Evolutionary conservation across 2,888 invertebrate species (phyloP).

Genomic region (Neocrepidodera transversa): DNA sequence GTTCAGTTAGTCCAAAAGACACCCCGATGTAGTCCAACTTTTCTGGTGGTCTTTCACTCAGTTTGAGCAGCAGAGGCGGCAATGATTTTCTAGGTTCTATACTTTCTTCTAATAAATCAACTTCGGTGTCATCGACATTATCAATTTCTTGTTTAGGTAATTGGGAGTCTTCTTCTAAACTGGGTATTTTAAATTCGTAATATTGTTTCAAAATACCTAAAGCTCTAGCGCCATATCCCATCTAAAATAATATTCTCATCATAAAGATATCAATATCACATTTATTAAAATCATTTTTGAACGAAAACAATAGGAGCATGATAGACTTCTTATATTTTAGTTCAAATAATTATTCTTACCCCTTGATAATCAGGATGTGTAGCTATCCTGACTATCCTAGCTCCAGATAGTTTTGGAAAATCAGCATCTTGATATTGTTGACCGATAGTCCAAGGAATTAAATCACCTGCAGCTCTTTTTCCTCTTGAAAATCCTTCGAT

Average conservation of each 20-base stretch:
- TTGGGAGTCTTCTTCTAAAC: constrained; percentile 67
- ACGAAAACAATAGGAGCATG: too few species aligned
- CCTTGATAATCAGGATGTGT: constrained; percentile 97
- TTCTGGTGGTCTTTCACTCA: constrained; percentile 86
- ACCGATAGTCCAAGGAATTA: constrained; percentile 98
- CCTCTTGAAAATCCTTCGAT: constrained; percentile 83
- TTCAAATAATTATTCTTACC: constrained; percentile 60
- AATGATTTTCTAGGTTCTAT: constrained; percentile 81
- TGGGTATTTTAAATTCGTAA: constrained; percentile 82
- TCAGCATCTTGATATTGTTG: constrained; percentile 95
- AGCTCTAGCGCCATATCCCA: constrained; percentile 96
- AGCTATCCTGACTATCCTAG: constrained; percentile 93
- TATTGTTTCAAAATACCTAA: constrained; percentile 85
- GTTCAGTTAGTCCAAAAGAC: constrained; percentile 88
- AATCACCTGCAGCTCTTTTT: constrained; percentile 91
- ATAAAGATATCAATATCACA: too few species aligned
- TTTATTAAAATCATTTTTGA: background rate
- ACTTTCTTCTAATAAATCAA: constrained; percentile 74
- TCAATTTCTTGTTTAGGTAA: constrained; percentile 59
- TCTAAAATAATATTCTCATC: constrained; percentile 67
- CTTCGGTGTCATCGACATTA: constrained; percentile 65
- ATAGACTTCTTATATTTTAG: background rate
- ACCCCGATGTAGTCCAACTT: constrained; percentile 92
- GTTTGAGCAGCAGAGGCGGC: constrained; percentile 86
- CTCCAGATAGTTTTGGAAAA: constrained; percentile 90